Evolutionary conservation across 2,888 invertebrate species (phyloP), one percentile per base, ranked within the genome.

Genomic region (Fragum fragum): DNA sequence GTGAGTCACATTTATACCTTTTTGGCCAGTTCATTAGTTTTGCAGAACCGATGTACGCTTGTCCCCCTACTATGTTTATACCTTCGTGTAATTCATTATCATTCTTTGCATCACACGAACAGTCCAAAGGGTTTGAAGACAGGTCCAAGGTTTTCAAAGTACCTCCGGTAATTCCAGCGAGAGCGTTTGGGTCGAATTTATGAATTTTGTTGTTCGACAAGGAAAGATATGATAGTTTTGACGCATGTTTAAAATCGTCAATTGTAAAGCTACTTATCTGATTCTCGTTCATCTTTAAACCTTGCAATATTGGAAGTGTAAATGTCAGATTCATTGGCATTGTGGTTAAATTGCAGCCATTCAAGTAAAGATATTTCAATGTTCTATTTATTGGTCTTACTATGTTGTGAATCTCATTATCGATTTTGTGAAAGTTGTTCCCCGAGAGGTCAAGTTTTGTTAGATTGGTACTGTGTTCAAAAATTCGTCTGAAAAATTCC

Each of bases 1-100:
- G 81, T 5, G 74, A 71, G 16, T 42, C 16, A 32, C 81, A 81
- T 18, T n/a, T 36, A 32, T 77, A 81, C 0, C 66, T 39, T 1
- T 72, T 28, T n/a, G 77, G 74, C 81, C 77, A 81, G 5, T 59
- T 18, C 0, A 57, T 5, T 11, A 82, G 32, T 16, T 53, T 14
- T 6, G 72, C 53, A 36, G 68, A 68, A 11, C 63, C 57, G n/a
- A 75, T 39, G 16, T 26, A 29, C 1, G 61, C 75, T 18, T 36
- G 32, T 2, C 18, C 29, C 21, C 55, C 71, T n/a, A 69, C 52
- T 26, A 29, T 28, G 18, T 68, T 47, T 16, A 74, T 77, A 0
- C 42, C 42, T 66, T 66, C 42, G n/a, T 42, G 66, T 26, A 66
- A 26, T 66, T 66, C 9, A 5, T 26, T 39, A 11, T 9, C 26